These are phyloP conservation scores for Lysandra coridon DNA, from an alignment of 2,888 invertebrate species.

Conservation along the genomic window DNA sequence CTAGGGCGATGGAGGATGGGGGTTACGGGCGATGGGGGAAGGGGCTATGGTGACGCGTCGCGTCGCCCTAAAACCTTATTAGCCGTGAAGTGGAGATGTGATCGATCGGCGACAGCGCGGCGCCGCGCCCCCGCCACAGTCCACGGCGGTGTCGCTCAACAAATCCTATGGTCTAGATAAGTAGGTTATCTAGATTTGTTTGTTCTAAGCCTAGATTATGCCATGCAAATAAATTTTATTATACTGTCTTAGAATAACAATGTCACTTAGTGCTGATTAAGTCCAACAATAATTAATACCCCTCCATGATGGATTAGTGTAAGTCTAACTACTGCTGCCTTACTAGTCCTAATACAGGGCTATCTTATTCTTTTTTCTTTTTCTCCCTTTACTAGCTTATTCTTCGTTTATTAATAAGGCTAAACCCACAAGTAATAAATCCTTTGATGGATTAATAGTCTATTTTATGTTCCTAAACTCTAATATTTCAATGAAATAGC, in stretches of 20 bases:
- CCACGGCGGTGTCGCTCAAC: background rate
- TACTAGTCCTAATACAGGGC: too few species aligned
- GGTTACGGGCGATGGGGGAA: background rate
- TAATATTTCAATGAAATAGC: background rate
- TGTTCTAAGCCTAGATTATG: background rate
- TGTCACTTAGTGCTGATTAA: too few species aligned
- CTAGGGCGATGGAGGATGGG: background rate
- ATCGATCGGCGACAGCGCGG: conserved; percentile 70
- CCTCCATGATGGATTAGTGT: too few species aligned
- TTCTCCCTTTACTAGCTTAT: too few species aligned
- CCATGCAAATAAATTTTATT: too few species aligned
- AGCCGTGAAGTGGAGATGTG: conserved; percentile 61
- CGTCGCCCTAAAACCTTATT: conserved; percentile 60
- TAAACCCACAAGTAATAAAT: background rate
- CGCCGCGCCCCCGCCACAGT: conserved; percentile 58
- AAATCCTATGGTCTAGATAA: conserved; percentile 2
- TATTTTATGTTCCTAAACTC: too few species aligned
- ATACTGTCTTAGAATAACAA: too few species aligned
- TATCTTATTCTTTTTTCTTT: too few species aligned
- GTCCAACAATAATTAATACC: too few species aligned
- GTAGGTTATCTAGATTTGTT: background rate
- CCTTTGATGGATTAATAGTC: background rate
- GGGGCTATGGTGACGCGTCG: conserved; percentile 43
- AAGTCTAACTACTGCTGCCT: too few species aligned
- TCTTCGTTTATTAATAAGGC: too few species aligned